Evolutionary conservation across 2,113 vertebrate species (phyloP).

Genomic region (Melanotaenia duboulayi): DNA sequence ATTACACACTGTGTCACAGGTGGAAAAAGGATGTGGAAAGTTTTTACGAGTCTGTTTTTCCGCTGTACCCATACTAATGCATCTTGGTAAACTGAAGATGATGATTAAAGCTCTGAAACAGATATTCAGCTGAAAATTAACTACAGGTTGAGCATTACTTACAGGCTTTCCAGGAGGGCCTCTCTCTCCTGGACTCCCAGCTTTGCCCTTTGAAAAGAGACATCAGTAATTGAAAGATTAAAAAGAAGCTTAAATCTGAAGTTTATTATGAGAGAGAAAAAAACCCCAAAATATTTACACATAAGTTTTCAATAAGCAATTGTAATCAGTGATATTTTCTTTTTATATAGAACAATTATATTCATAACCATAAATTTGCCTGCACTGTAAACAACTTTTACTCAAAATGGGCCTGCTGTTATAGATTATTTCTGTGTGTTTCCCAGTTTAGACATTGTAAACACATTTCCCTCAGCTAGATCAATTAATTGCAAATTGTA

Average conservation of each 20-base stretch:
- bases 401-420: too few relatives aligned
- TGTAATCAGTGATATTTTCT: too few relatives aligned
- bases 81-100: background rate
- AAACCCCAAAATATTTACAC: background rate
- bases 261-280: background rate
- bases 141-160: conserved; percentile 70
- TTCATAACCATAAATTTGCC: background rate
- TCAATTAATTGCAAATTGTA: background rate
- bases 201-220: conserved; percentile 87
- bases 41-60: conserved; percentile 33
- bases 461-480: background rate
- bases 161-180: conserved; percentile 88
- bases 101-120: conserved; percentile 30
- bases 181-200: conserved; percentile 90
- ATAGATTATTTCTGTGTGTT: too few relatives aligned
- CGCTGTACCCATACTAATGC: conserved; percentile 5
- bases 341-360: background rate
- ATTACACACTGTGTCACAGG: conserved; percentile 33
- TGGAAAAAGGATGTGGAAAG: conserved; percentile 31
- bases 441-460: background rate
- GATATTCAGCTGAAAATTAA: background rate
- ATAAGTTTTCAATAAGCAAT: too few relatives aligned
- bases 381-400: background rate
- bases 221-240: conserved; percentile 20
- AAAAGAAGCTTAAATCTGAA: background rate